Base-by-base conservation (phyloP, 2,113 vertebrate species). In the Tinamus guttatus region DNA sequence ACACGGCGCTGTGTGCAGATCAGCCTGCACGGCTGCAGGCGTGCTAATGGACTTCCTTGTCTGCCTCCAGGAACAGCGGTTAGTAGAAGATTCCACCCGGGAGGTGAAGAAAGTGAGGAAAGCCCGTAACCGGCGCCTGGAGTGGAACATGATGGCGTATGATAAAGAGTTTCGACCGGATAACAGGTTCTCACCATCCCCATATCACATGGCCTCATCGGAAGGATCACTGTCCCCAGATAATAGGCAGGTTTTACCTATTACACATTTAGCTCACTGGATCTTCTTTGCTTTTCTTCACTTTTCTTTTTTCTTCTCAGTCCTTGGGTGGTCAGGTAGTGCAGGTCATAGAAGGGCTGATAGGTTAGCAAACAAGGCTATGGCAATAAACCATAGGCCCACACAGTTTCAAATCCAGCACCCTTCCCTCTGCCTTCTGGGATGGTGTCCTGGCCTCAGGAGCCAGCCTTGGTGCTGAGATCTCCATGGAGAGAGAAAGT, bases 21-120 rank as follows among this genome's bases (percentile, higher is more conserved):
- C 12, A 17, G 13, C 18, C 24, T 19, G 30, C 63, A 22, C 9
- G 20, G 40, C 30, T 30, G 22, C 34, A 14, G 34, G 27, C 13
- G 7, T 63, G 40, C 40, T 76, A 38, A 43, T 47, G 13, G 34
- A 16, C 47, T 40, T 51, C 12, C 34, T 34, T 77, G 54, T 90
- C 74, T 77, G 11, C 67, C 76, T 12, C 1, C 68, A 99, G 99
- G 98, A 99, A 96, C 98, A 99, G 98, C 98, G 96, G 87, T 98
- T 99, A 96, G 98, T 98, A 25, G 99, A 99, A 92, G 99, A 99
- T 70, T 98, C 99, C 5, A 97, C 98, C 64, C 97, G 99, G 62
- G 99, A 99, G 94, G 99, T 99, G 90, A 99, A 99, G 97, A 99
- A 99, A 98, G 99, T 99, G 86, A 97, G 99, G 36, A 99, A 99